Evolutionary conservation across 2,113 vertebrate genomes (phyloP), one percentile per base, ranked within the genome.

Genomic region (Paramisgurnus dabryanus): DNA sequence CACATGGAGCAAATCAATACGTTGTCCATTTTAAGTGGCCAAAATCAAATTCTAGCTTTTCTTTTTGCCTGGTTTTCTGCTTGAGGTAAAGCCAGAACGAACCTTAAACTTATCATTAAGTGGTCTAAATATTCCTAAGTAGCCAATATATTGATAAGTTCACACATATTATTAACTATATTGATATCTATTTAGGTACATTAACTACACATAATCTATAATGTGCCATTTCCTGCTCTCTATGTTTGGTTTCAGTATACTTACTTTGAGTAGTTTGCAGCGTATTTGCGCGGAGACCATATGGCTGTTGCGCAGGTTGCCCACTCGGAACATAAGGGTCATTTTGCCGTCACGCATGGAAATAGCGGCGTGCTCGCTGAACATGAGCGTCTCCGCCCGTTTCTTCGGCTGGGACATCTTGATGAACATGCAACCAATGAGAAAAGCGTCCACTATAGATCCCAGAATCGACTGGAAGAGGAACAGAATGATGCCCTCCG

Each of bases 401-500:
- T 95, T 96, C 93, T 96, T 96, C 15, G 87, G 87, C 70, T 88
- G 87, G 18, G 87, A 88, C 85, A 88, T 88, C 82, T 96, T 96
- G 82, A 96, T 96, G 89, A 96, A 96, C 95, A 96, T 96, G 88
- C 95, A 96, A 81, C 95, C 95, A 43, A 96, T 95, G 80, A 96
- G 92, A 84, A 96, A 96, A 8, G 95, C 95, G 5, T 96, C 95
- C 76, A 96, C 95, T 34, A 96, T 95, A 87, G 95, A 96, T 71
- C 95, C 95, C 27, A 95, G 88, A 86, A 96, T 95, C 74, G 95
- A 96, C 89, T 96, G 95, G 87, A 96, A 94, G 80, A 96, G 94
- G 88, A 96, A 96, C 4, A 96, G 94, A 68, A 96, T 94, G 86
- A 96, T 96, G 84, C 95, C 95, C 86, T 96, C 95, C 0, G 95